Conservation (phyloP, 2,888 invertebrate species). For the Zele albiditarsus region DNA sequence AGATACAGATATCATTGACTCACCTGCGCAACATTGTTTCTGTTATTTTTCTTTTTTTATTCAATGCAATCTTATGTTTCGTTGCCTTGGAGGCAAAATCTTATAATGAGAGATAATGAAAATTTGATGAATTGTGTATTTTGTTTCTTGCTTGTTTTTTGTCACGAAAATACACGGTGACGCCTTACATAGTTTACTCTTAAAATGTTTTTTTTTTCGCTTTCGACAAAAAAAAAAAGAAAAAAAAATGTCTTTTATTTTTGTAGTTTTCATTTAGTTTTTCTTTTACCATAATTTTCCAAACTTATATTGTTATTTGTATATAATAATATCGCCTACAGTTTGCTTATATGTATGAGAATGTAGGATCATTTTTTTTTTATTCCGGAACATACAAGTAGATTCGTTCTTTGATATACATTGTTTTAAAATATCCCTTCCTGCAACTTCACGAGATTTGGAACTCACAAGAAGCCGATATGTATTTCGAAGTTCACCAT, state of each 20-base stretch:
- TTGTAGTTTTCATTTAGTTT: conserved; percentile 26
- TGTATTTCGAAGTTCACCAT: conserved; percentile 43
- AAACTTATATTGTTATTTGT: conserved; percentile 49
- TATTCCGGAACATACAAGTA: conserved; percentile 50
- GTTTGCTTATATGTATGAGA: conserved; percentile 51
- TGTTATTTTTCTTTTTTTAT: conserved; percentile 34
- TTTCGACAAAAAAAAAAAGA: conserved; percentile 35
- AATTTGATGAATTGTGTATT: conserved; percentile 48
- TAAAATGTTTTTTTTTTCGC: conserved; percentile 28
- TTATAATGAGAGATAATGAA: conserved; percentile 52
- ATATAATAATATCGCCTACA: conserved; percentile 51
- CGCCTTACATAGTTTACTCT: conserved; percentile 43
- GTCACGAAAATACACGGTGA: conserved; percentile 51
- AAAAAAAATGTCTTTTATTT: conserved; percentile 31
- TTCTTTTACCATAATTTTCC: conserved; percentile 32
- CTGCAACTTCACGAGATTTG: conserved; percentile 10
- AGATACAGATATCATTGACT: conserved; percentile 43
- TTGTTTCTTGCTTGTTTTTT: conserved; percentile 41
- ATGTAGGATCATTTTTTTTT: conserved; percentile 46
- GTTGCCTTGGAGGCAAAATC: conserved; percentile 48
- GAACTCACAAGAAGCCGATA: conserved; percentile 36
- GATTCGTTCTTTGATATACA: conserved; percentile 48
- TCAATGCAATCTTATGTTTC: conserved; percentile 41
- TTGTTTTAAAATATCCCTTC: conserved; percentile 24
- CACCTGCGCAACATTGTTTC: conserved; percentile 34